phyloP scores from a whole-genome alignment of 2,113 vertebrate species.

The Psittacara wagleri region DNA sequence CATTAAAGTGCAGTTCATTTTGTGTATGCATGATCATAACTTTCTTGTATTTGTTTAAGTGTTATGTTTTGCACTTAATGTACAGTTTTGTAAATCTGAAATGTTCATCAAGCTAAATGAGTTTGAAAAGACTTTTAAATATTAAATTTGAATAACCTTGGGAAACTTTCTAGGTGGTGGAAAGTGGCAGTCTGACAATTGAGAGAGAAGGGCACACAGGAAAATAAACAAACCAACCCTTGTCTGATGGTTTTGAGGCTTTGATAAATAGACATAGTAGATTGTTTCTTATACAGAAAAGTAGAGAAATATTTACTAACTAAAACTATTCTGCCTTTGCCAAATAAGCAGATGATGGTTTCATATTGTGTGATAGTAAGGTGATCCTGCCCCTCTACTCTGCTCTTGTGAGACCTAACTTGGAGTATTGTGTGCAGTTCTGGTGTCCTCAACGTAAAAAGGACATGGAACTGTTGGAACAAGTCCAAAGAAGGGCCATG shows the following conservation, averaged over 20 bases:
- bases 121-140: not conserved
- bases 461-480: too few relatives aligned
- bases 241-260: not conserved
- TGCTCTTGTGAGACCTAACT: too few relatives aligned
- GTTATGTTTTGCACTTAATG: not conserved
- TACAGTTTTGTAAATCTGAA: not conserved
- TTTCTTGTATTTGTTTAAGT: not conserved
- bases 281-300: not conserved
- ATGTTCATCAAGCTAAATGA: not conserved
- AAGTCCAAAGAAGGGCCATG: too few relatives aligned
- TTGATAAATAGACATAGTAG: not conserved
- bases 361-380: not conserved
- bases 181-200: not conserved
- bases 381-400: not conserved
- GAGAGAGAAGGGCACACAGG: not conserved
- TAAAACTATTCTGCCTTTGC: not conserved
- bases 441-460: too few relatives aligned
- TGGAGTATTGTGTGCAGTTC: too few relatives aligned
- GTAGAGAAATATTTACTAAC: not conserved
- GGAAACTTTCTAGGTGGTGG: not conserved
- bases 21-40: not conserved
- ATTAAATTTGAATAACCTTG: not conserved
- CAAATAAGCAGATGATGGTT: not conserved
- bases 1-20: not conserved
- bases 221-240: not conserved